These are phyloP conservation scores for Delphinapterus leucas DNA, from an alignment of 2,113 vertebrate genomes.

Conservation along the genomic window DNA sequence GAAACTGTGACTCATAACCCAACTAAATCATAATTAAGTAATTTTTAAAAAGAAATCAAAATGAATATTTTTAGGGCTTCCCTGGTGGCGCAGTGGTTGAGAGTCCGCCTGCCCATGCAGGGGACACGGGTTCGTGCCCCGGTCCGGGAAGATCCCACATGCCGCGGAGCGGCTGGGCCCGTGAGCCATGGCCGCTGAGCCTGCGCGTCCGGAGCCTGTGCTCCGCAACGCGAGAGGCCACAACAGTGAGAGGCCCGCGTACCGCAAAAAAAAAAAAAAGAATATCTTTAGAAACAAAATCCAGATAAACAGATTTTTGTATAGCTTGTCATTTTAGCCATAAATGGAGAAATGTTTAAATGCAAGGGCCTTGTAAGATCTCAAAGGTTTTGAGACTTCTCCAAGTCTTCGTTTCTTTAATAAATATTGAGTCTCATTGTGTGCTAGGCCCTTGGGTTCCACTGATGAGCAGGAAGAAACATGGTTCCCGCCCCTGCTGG, in stretches of 20 bases:
- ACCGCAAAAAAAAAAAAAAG: too few species aligned
- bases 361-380: not conserved
- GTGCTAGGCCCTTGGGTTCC: not conserved
- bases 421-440: not conserved
- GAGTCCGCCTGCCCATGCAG: too few species aligned
- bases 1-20: not conserved
- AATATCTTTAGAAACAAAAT: constrained; percentile 1
- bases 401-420: not conserved
- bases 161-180: too few species aligned
- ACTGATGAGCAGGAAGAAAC: not conserved
- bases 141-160: too few species aligned
- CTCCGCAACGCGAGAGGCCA: too few species aligned
- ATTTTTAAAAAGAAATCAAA: not conserved
- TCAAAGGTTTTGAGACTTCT: not conserved
- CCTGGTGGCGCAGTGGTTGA: too few species aligned
- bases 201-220: too few species aligned
- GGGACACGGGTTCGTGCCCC: too few species aligned
- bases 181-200: too few species aligned
- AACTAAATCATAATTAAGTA: not conserved
- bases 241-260: too few species aligned
- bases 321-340: not conserved
- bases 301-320: not conserved
- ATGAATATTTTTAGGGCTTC: not conserved
- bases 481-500: not conserved
- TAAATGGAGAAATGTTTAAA: not conserved